phyloP scores from a whole-genome alignment of 1,140 invertebrate species.

The Drosophila azteca region DNA sequence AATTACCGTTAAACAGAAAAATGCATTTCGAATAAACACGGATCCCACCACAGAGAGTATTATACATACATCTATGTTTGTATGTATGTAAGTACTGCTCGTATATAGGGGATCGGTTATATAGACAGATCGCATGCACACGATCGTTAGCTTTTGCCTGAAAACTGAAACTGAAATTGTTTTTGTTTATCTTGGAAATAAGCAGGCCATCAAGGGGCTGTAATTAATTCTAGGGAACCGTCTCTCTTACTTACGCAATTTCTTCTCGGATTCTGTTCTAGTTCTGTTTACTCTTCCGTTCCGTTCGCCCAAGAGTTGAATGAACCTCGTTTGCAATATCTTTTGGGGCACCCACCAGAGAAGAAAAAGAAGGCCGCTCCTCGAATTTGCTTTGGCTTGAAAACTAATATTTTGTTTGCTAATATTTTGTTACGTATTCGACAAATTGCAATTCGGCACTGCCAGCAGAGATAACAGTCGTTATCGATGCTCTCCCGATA shows the following conservation, averaged over 20 bases:
- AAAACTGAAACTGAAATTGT: slow-evolving; percentile 13
- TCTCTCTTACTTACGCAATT: slow-evolving; percentile 1
- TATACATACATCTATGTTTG: slow-evolving; percentile 19
- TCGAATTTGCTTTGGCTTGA: slow-evolving; percentile 21
- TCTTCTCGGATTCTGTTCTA: background rate
- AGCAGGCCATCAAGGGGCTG: slow-evolving; percentile 41
- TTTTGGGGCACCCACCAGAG: slow-evolving; percentile 6
- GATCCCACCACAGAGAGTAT: slow-evolving; percentile 1
- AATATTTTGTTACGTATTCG: slow-evolving; percentile 47
- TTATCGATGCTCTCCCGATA: too few relatives aligned
- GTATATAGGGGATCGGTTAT: too few relatives aligned
- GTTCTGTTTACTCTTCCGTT: slow-evolving; percentile 8
- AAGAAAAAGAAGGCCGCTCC: slow-evolving; percentile 1
- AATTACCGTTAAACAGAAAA: slow-evolving; percentile 65
- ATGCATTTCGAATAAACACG: slow-evolving; percentile 26
- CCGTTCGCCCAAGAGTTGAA: slow-evolving; percentile 38
- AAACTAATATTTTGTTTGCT: slow-evolving; percentile 65
- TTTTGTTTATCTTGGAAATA: slow-evolving; percentile 61
- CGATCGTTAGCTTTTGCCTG: slow-evolving; percentile 1
- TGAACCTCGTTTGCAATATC: slow-evolving; percentile 38
- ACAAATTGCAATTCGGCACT: slow-evolving; percentile 32
- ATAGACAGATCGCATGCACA: background rate
- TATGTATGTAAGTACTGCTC: too few relatives aligned
- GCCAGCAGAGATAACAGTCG: background rate
- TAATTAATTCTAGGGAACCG: too few relatives aligned